Percentiles rank a stretch among this genome's conserved stretches.
These are phyloP conservation scores for Cryptops parisi DNA, from an alignment of 2,888 invertebrate genomes.

Conservation along the genomic window DNA sequence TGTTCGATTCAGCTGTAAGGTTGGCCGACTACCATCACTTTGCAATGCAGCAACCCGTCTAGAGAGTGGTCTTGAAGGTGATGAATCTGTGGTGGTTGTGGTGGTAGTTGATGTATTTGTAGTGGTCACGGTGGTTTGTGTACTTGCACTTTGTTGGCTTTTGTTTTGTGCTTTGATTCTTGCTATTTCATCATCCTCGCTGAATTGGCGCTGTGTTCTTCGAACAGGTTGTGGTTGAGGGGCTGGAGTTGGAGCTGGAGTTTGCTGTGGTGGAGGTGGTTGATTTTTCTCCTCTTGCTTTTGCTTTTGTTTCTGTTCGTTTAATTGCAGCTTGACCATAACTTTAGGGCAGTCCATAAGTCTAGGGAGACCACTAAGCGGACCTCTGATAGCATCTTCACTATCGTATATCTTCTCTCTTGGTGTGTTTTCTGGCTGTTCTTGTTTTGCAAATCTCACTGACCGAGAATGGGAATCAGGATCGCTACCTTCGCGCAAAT, in stretches of 20 bases:
- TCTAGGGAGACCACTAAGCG: conserved; percentile 76
- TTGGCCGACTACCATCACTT: conserved; percentile 7
- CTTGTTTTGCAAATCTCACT: conserved; percentile 15
- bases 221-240: conserved; percentile 18
- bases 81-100: conserved; percentile 7
- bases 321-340: conserved; percentile 73
- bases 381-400: conserved; percentile 64
- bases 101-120: conserved; percentile 9
- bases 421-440: conserved; percentile 10
- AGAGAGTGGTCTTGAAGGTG: conserved; percentile 14
- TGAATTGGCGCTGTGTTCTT: conserved; percentile 52
- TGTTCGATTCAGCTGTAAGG: neutral
- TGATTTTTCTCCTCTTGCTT: conserved; percentile 35
- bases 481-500: conserved; percentile 16
- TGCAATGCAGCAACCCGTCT: conserved; percentile 16
- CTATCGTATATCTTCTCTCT: conserved; percentile 67
- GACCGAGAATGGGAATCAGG: conserved; percentile 11
- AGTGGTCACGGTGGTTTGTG: conserved; percentile 2
- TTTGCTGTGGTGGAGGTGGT: conserved; percentile 22
- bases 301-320: conserved; percentile 47
- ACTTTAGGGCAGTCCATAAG: conserved; percentile 75
- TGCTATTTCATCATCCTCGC: conserved; percentile 80
- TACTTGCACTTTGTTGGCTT: conserved; percentile 11
- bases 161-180: conserved; percentile 39
- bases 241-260: conserved; percentile 23